Conservation (phyloP, 2,113 vertebrate genomes). For the Mixornis gularis region DNA sequence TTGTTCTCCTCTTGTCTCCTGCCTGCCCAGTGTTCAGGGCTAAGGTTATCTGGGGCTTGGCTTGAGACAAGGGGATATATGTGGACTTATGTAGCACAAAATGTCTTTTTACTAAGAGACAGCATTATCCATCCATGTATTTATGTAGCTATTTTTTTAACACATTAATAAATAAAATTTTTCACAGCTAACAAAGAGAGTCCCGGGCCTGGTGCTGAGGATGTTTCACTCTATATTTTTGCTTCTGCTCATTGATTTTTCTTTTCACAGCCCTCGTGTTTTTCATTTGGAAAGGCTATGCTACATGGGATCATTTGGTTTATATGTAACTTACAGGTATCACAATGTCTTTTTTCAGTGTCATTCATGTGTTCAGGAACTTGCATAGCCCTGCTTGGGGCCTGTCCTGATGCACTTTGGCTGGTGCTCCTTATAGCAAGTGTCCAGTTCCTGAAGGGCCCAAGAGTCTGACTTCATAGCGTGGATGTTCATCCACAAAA, state of each 20-base stretch:
- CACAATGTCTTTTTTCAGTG: neutral
- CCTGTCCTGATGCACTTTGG: neutral
- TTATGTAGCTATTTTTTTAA: neutral
- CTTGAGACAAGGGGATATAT: neutral
- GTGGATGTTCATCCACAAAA: neutral
- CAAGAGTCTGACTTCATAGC: neutral
- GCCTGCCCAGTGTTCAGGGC: accelerated
- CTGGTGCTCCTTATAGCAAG: neutral
- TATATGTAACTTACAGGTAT: neutral
- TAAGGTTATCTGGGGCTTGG: accelerated
- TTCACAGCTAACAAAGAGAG: neutral
- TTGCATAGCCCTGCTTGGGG: neutral
- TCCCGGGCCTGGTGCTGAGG: neutral
- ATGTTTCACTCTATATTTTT: neutral
- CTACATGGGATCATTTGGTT: neutral
- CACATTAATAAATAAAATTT: neutral
- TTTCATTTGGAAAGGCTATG: neutral
- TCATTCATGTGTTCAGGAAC: neutral
- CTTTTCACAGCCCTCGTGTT: neutral
- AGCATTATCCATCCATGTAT: neutral
- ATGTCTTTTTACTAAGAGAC: neutral
- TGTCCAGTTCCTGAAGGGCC: neutral
- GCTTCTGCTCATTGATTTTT: neutral
- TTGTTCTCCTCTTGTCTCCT: neutral
- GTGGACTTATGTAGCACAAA: neutral